Percentiles rank a stretch among this genome's conserved stretches.
Conservation (phyloP, 2,113 vertebrate genomes). For the Motacilla alba region DNA sequence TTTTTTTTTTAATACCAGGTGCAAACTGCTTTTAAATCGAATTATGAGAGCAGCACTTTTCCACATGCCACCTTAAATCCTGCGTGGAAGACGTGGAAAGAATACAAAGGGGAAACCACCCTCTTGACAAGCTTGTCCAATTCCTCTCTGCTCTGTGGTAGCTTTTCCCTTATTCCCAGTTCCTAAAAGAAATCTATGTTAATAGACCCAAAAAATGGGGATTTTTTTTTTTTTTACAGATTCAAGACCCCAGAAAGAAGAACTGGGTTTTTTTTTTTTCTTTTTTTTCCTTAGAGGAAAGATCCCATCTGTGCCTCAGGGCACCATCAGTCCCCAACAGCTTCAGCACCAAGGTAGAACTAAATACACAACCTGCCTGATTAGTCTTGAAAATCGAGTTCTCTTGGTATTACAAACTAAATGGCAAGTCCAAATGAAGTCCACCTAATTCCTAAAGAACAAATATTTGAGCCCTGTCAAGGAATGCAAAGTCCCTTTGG, state of each 20-base stretch:
- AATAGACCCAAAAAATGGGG: background rate
- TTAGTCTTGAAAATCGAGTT: background rate
- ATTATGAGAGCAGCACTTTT: background rate
- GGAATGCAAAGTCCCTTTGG: background rate
- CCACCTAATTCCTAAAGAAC: background rate
- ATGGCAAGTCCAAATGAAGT: background rate
- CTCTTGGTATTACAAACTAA: background rate
- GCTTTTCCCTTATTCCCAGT: background rate
- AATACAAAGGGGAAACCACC: background rate
- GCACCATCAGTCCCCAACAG: background rate
- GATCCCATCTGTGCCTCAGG: background rate
- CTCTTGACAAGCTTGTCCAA: background rate
- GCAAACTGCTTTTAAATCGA: background rate
- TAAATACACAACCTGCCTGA: background rate
- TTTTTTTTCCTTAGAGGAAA: background rate
- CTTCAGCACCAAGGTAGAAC: background rate
- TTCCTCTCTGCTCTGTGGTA: background rate
- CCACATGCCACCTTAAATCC: background rate
- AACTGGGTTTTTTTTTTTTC: fast-evolving
- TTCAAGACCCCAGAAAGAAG: background rate
- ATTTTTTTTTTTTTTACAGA: background rate
- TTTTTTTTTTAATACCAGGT: background rate
- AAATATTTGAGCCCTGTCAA: slow-evolving; percentile 34
- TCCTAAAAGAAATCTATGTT: background rate
- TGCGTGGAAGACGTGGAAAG: background rate